Evolutionary conservation across 92 coral and sea anemone species (phyloP).

Genomic region (Epizoanthus illoricatus): DNA sequence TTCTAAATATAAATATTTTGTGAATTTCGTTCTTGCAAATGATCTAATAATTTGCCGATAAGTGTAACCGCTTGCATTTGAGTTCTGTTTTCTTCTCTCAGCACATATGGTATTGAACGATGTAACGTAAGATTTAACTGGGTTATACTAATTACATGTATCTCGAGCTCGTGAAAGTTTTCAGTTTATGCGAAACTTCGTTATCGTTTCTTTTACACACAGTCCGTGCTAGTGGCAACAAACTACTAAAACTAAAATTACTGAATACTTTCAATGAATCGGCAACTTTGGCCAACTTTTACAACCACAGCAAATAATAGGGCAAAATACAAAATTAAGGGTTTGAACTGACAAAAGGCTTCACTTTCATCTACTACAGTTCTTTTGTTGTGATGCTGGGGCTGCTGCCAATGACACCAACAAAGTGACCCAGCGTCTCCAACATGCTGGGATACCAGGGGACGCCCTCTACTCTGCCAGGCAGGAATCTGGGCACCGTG

Average conservation of each 20-base stretch:
- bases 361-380: not conserved
- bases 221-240: not conserved
- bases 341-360: not conserved
- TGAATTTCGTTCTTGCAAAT: no score
- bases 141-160: not conserved
- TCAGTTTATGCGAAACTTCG: not conserved
- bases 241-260: not conserved
- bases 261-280: not conserved
- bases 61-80: not conserved
- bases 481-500: conserved; percentile 43
- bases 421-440: not conserved
- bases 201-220: not conserved
- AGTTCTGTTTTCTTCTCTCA: not conserved
- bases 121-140: not conserved
- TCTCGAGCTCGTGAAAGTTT: not conserved
- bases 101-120: not conserved
- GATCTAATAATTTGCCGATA: not conserved
- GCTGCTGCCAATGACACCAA: conserved; percentile 5
- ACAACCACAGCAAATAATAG: not conserved
- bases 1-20: no score
- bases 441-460: not conserved
- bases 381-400: not conserved
- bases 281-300: not conserved
- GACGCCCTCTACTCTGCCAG: not conserved
- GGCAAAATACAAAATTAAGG: not conserved